Percentiles rank a stretch among this genome's conserved stretches.
These are phyloP conservation scores for Parotocinclus haroldoi DNA, from an alignment of 2,797 vertebrate species.

Conservation along the genomic window DNA sequence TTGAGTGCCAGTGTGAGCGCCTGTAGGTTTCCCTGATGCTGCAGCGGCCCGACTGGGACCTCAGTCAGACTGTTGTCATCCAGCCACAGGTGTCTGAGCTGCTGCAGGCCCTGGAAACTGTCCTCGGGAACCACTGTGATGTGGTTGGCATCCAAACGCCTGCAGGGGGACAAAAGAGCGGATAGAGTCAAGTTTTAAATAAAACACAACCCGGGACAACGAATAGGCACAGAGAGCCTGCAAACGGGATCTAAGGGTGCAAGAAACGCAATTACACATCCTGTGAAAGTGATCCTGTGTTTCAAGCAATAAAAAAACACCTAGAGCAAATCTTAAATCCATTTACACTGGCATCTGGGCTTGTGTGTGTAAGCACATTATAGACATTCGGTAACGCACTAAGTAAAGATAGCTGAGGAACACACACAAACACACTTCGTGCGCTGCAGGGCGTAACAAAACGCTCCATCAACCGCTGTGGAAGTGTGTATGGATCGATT, in stretches of 20 bases:
- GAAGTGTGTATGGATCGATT: no score
- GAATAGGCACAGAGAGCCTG: not conserved
- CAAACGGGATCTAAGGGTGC: not conserved
- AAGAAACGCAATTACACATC: not conserved
- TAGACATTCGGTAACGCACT: not conserved
- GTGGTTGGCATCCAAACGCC: constrained; percentile 94
- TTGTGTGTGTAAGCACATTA: not conserved
- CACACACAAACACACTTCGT: not conserved
- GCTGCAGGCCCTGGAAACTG: constrained; percentile 90
- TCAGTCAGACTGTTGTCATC: constrained; percentile 92
- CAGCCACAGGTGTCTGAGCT: constrained; percentile 94
- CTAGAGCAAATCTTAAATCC: not conserved
- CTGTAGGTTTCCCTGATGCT: constrained; percentile 89
- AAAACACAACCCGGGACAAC: not conserved
- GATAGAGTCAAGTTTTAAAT: not conserved
- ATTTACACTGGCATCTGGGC: not conserved
- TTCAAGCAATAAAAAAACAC: not conserved
- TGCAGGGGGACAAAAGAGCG: constrained; percentile 48
- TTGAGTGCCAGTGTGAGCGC: constrained; percentile 93
- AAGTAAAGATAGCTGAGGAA: not conserved
- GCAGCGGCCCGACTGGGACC: constrained; percentile 83
- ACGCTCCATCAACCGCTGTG: constrained; percentile 10
- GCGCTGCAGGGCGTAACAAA: constrained; percentile 1
- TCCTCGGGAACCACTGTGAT: constrained; percentile 88
- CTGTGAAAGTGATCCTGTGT: not conserved